Base-by-base conservation (phyloP, 2,888 invertebrate genomes). In the Cabera pusaria region DNA sequence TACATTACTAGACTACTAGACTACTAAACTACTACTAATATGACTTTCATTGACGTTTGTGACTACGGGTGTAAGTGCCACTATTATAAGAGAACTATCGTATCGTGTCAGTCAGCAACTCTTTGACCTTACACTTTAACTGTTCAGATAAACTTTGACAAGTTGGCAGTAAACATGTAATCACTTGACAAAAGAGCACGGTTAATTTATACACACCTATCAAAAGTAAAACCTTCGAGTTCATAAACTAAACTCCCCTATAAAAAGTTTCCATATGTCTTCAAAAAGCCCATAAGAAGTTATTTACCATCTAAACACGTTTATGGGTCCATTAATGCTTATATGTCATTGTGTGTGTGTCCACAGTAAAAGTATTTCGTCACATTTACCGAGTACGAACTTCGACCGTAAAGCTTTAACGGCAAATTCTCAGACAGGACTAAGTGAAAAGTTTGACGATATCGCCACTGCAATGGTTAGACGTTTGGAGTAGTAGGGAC, bases 401-500 rank as follows among this genome's bases (percentile, higher is more conserved):
- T 70, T 68, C 49, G 53, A 59, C 56, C 59, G 68, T 66, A 71
- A 74, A 78, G 67, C 65, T 65, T 54, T 58, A 55, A 69, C 69
- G 71, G 75, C 56, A 69, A 73, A 76, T 65, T 66, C 66, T 53
- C 72, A 70, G 71, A 74, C 74, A 68, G 62, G 59, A 60, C 68
- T 78, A 74, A 83, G 83, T 83, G 78, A 70, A 82, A 83, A 83
- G 83, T 83, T 83, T 71, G 69, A 76, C 52, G 49, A 50, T 52
- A 48, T 39, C 32, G 27, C 16, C 24, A 21, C 31, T 25, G 5
- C 20, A 24, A 6, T 16, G 4, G 7, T n/a, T n/a, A n/a, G n/a
- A n/a, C n/a, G n/a, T n/a, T 3, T 18, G 9, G 9, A 24, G 8
- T 1, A 25, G 37, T 39, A 39, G 11, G 39, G 39, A 9, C n/a